Base-by-base conservation (phyloP, 2,888 invertebrate species). In the Drosophila setosimentum region DNA sequence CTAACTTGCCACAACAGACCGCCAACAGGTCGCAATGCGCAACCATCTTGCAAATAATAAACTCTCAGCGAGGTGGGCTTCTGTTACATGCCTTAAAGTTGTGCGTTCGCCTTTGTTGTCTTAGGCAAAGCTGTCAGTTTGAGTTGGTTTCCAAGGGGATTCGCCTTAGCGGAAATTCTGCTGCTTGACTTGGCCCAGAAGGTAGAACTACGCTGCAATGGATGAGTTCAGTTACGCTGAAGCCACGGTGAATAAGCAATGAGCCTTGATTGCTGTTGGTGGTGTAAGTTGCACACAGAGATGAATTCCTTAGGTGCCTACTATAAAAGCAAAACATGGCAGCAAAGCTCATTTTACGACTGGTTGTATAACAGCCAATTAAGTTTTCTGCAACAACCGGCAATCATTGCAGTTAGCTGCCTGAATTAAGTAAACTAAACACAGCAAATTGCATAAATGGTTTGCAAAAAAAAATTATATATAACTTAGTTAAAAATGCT, bases 371-470 rank as follows among this genome's bases (percentile, higher is more conserved):
- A 40, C 57, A 40, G 21, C n/a, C 40, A 57, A 57, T 57, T 57
- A 57, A 42, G 57, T 57, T 27, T 27, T n/a, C 11, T 29, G 8
- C 32, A 53, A 21, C 51, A 53, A 53, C 24, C 33, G 18, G 33
- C 53, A 53, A 53, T 53, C 53, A 53, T 16, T 24, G 53, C 53
- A 53, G 53, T 53, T 53, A 53, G 53, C 33, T 24, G 53, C 2
- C 33, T 53, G 53, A 53, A 53, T 53, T 33, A 33, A 53, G 24
- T n/a, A 2, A 55, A 37, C 55, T 55, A 37, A 55, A 40, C 37
- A n/a, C 48, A 48, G n/a, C 10, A 40, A 40, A 30, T 29, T 57
- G 16, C 29, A 40, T 37, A 55, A 55, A 40, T n/a, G n/a, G 37
- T 37, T 55, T 40, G 37, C 29, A 40, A n/a, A 10, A 57, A 57